Base-by-base conservation (phyloP, 2,797 vertebrate genomes). In the Lacerta agilis region DNA sequence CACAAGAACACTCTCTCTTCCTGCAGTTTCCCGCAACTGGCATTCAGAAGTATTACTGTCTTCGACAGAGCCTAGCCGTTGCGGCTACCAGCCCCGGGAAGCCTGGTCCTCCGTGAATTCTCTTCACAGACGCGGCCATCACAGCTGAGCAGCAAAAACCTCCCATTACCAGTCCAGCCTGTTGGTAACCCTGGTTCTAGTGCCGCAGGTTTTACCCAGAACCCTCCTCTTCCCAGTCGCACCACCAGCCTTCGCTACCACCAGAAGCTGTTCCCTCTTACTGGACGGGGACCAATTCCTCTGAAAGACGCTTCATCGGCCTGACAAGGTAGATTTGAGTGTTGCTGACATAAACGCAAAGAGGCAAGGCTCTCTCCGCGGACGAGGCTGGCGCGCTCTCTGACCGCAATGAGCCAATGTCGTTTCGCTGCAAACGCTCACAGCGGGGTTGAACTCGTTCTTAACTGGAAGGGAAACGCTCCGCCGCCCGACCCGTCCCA, bases 261-360 rank as follows among this genome's bases (percentile, higher is more conserved):
- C 71, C 27, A 3, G 23, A 5, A n/a, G 72, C 33, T 13, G 29
- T 66, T 66, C 61, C 58, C 20, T 33, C n/a, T 6, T 64, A 23
- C 41, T 78, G 84, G 75, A 67, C 6, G n/a, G 18, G 17, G 41
- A 43, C 61, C 84, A 86, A 23, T 20, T 25, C 41, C n/a, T 78
- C 49, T 55, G 41, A 67, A 49, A 78, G 58, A 33, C 0, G 61
- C 61, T 67, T 79, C 61, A 55, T 49, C 1, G 64, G 61, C 61
- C 84, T 86, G 84, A 49, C 84, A 79, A 79, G 64, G 75, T 79
- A 78, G 75, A 79, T 86, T 45, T 33, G 41, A 67, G 75, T 29
- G 11, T 18, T 10, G 10, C 84, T 17, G 23, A 86, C 84, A 55
- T 17, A 67, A 86, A 86, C 20, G n/a, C 75, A 78, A 79, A 69